These are phyloP conservation scores for Alsophila aescularia DNA, from an alignment of 2,888 invertebrate genomes.

Conservation along the genomic window DNA sequence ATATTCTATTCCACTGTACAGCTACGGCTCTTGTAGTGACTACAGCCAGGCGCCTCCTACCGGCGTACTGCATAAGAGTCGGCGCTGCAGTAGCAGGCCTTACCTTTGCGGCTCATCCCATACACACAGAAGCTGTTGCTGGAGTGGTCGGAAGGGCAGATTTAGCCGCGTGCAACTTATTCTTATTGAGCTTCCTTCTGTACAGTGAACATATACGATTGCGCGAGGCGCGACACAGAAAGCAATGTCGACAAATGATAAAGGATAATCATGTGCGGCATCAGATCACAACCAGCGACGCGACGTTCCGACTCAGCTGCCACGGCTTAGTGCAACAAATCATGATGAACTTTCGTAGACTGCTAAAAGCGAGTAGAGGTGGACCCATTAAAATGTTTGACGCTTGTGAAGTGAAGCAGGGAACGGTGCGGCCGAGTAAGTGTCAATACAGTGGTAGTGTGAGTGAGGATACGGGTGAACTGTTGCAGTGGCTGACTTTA, in stretches of 20 bases:
- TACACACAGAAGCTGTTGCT: slow-evolving; percentile 98
- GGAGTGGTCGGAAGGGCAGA: slow-evolving; percentile 98
- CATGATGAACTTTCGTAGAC: slow-evolving; percentile 72
- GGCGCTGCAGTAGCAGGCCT: slow-evolving; percentile 91
- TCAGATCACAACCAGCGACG: slow-evolving; percentile 58
- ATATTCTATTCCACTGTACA: slow-evolving; percentile 93
- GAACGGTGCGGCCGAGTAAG: slow-evolving; percentile 63
- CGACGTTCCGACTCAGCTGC: slow-evolving; percentile 72
- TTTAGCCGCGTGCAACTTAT: slow-evolving; percentile 95
- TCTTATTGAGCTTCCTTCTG: slow-evolving; percentile 93
- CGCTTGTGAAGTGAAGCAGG: slow-evolving; percentile 63
- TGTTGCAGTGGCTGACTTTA: slow-evolving; percentile 84
- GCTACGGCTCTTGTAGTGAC: slow-evolving; percentile 93
- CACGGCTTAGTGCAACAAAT: slow-evolving; percentile 75
- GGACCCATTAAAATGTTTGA: slow-evolving; percentile 71
- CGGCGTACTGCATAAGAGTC: slow-evolving; percentile 85
- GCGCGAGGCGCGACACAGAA: slow-evolving; percentile 78
- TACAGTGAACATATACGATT: slow-evolving; percentile 92
- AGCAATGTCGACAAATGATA: slow-evolving; percentile 65
- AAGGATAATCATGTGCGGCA: slow-evolving; percentile 61
- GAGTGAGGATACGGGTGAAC: slow-evolving; percentile 74
- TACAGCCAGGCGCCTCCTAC: slow-evolving; percentile 88
- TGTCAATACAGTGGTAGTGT: slow-evolving; percentile 73
- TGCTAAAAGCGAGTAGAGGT: slow-evolving; percentile 70
- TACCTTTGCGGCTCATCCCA: slow-evolving; percentile 96